These are phyloP conservation scores for Stenodema calcarata DNA, from an alignment of 2,888 invertebrate genomes.

Conservation along the genomic window DNA sequence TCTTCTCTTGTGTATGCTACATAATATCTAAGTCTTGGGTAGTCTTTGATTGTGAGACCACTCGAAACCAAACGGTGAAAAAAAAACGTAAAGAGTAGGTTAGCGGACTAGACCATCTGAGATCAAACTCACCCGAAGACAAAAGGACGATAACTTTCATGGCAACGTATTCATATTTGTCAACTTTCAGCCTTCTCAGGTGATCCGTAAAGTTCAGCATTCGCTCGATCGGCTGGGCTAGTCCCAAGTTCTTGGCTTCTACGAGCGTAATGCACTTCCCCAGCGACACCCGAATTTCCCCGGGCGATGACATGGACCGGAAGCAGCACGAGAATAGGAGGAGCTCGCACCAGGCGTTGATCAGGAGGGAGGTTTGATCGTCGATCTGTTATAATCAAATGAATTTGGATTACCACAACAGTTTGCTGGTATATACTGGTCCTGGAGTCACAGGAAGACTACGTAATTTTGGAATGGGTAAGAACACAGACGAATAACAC, in stretches of 20 bases:
- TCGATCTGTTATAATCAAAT: constrained; percentile 74
- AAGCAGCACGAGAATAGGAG: constrained; percentile 92
- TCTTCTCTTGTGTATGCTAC: no score
- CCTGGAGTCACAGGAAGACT: no score
- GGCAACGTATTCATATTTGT: constrained; percentile 95
- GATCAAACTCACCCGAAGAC: constrained; percentile 75
- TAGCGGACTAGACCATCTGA: no score
- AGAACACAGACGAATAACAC: no score
- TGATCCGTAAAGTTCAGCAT: constrained; percentile 96
- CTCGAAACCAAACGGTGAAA: no score
- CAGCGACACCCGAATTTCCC: constrained; percentile 79
- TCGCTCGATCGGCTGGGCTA: constrained; percentile 87
- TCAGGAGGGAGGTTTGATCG: constrained; percentile 94
- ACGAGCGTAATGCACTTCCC: constrained; percentile 71
- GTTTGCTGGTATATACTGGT: not conserved
- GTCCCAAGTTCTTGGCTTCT: constrained; percentile 75
- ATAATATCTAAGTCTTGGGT: no score
- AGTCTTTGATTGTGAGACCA: no score
- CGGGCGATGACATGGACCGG: constrained; percentile 88
- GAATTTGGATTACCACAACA: not conserved
- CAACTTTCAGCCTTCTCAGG: constrained; percentile 84
- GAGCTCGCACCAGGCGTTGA: constrained; percentile 97
- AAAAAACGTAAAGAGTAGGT: no score
- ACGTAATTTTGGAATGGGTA: no score
- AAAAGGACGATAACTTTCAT: constrained; percentile 93